Base-by-base conservation (phyloP, 2,888 invertebrate genomes). In the Epirrita christyi region DNA sequence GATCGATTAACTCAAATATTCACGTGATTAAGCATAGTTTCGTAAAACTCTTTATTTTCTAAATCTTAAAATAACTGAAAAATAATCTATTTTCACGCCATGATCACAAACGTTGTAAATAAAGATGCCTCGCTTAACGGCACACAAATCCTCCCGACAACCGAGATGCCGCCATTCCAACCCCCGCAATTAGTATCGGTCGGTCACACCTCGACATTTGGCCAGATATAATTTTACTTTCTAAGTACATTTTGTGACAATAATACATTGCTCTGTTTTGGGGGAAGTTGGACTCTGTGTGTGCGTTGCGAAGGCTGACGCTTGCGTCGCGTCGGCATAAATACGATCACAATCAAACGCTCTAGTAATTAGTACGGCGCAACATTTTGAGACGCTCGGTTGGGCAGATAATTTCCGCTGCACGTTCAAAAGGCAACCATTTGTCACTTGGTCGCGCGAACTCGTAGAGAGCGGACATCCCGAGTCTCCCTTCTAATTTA, bases 361-460 rank as follows among this genome's bases (percentile, higher is more conserved):
- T 83, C 87, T 87, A 89, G 88, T 89, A 91, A 91, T 92, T 92
- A 91, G 89, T 86, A 80, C 80, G 79, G 78, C 83, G 85, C 85
- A 80, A 80, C 84, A 83, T 81, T 81, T 81, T 78, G 85, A 80
- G 85, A 85, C 88, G 90, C 83, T 88, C 80, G 83, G 89, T 85
- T 88, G 88, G 88, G 85, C 86, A 87, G 88, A 91, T 90, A 90
- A 91, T 91, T 92, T 92, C 91, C 91, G 91, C 86, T 83, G 85
- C 80, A 79, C 83, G 84, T 85, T 91, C 91, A 89, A 91, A 92
- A 88, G 90, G 79, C 82, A 76, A 76, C 86, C 89, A 92, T 92
- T 92, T 91, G 91, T 92, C 91, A 92, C 87, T 89, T 81, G 80
- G 81, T 81, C 83, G 88, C 88, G 85, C 80, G 84, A 85, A 83